These are phyloP conservation scores for Platycnemis pennipes DNA, from an alignment of 2,888 invertebrate species.

Conservation along the genomic window DNA sequence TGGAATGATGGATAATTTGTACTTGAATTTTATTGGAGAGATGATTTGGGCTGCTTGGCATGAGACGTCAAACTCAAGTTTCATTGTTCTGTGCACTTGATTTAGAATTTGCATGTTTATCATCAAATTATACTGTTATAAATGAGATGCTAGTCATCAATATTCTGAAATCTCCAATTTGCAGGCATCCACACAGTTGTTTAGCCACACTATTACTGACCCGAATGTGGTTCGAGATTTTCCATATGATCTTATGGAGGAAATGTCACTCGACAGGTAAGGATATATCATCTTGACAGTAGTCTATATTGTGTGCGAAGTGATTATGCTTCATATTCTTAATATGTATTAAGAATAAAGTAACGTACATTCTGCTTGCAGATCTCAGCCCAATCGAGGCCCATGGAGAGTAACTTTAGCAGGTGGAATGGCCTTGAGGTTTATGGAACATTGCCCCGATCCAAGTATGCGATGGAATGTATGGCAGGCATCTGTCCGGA, in stretches of 20 bases:
- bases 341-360: neutral
- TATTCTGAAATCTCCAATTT: slow-evolving; percentile 72
- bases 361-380: slow-evolving; percentile 72
- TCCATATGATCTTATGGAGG: slow-evolving; percentile 85
- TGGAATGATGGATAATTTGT: too few relatives aligned
- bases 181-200: slow-evolving; percentile 83
- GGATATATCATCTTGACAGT: neutral
- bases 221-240: slow-evolving; percentile 86
- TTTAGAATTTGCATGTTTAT: too few relatives aligned
- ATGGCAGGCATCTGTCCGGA: slow-evolving; percentile 89
- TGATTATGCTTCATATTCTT: neutral
- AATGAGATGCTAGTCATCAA: too few relatives aligned
- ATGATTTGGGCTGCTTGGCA: too few relatives aligned
- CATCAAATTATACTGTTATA: too few relatives aligned
- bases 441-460: slow-evolving; percentile 93
- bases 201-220: slow-evolving; percentile 86
- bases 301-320: neutral
- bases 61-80: too few relatives aligned
- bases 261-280: slow-evolving; percentile 83
- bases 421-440: slow-evolving; percentile 86
- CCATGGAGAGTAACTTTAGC: slow-evolving; percentile 93
- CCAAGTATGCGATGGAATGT: slow-evolving; percentile 89
- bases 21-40: too few relatives aligned
- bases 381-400: slow-evolving; percentile 82
- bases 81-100: too few relatives aligned